Evolutionary conservation across 2,113 vertebrate species (phyloP).

Genomic region (Clarias macrocephalus): DNA sequence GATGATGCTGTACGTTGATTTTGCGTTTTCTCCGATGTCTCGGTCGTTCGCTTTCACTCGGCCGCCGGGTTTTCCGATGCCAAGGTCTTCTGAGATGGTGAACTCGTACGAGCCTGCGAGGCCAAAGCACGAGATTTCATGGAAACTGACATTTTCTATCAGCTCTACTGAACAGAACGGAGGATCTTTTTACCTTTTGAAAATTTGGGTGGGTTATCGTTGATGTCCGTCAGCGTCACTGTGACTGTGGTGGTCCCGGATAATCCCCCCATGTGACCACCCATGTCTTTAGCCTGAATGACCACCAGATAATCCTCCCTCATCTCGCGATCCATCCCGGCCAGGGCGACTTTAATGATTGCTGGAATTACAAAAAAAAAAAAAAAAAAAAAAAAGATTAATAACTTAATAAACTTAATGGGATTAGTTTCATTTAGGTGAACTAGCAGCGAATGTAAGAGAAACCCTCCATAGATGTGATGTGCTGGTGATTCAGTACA

Average conservation of each 20-base stretch:
- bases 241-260: slow-evolving; percentile 96
- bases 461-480: too few species aligned
- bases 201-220: slow-evolving; percentile 98
- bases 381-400: background rate
- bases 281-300: slow-evolving; percentile 99
- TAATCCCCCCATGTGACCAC: slow-evolving; percentile 95
- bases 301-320: slow-evolving; percentile 96
- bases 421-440: too few species aligned
- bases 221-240: slow-evolving; percentile 91
- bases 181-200: slow-evolving; percentile 84
- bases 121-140: slow-evolving; percentile 11
- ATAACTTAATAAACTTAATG: background rate
- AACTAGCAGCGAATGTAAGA: too few species aligned
- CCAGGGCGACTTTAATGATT: slow-evolving; percentile 94
- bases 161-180: background rate
- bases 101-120: slow-evolving; percentile 91
- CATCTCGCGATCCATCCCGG: slow-evolving; percentile 97
- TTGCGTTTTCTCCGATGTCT: slow-evolving; percentile 92
- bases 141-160: background rate
- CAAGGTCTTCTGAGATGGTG: slow-evolving; percentile 87
- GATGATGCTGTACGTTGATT: slow-evolving; percentile 89
- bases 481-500: too few species aligned
- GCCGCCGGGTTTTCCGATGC: slow-evolving; percentile 84
- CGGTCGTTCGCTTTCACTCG: slow-evolving; percentile 91
- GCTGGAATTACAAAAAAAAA: slow-evolving; percentile 68